Conservation (phyloP, 2,797 vertebrate genomes). For the Sphaeramia orbicularis region DNA sequence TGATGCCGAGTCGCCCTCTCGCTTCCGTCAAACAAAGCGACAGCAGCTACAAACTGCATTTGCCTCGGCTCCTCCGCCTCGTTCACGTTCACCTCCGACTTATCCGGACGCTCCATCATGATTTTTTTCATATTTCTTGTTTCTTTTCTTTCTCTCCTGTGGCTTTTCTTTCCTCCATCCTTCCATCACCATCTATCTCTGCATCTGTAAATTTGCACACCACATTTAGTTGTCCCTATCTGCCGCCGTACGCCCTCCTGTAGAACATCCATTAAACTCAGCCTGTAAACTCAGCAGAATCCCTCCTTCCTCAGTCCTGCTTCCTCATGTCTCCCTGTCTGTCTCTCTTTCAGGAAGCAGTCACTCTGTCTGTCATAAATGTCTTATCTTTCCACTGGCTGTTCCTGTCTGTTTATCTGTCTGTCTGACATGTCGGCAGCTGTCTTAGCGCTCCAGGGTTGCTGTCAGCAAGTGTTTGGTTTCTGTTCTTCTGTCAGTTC, state of each 20-base stretch:
- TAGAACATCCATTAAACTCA: constrained; percentile 63
- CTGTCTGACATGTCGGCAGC: constrained; percentile 78
- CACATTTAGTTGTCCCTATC: constrained; percentile 56
- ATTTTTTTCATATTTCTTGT: constrained; percentile 64
- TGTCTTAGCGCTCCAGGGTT: constrained; percentile 78
- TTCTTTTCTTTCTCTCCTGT: constrained; percentile 52
- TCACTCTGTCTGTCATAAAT: constrained; percentile 74
- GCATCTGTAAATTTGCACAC: constrained; percentile 71
- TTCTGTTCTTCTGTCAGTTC: constrained; percentile 83
- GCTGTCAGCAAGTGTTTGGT: constrained; percentile 83
- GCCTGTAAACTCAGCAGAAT: constrained; percentile 66
- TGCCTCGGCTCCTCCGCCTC: constrained; percentile 45
- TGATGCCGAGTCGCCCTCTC: constrained; percentile 75
- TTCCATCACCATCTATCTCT: constrained; percentile 66
- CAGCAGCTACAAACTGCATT: constrained; percentile 61
- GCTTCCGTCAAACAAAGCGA: constrained; percentile 69
- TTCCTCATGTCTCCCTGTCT: constrained; percentile 64
- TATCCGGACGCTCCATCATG: constrained; percentile 58
- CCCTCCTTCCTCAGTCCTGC: constrained; percentile 41
- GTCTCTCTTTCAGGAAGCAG: constrained; percentile 61
- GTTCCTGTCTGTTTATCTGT: constrained; percentile 81
- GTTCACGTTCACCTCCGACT: constrained; percentile 50
- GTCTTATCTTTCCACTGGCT: constrained; percentile 74
- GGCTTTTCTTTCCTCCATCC: constrained; percentile 54
- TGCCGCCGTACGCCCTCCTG: constrained; percentile 49